Base-by-base conservation (phyloP, 92 coral and sea anemone species). In the Pocillopora grandis region DNA sequence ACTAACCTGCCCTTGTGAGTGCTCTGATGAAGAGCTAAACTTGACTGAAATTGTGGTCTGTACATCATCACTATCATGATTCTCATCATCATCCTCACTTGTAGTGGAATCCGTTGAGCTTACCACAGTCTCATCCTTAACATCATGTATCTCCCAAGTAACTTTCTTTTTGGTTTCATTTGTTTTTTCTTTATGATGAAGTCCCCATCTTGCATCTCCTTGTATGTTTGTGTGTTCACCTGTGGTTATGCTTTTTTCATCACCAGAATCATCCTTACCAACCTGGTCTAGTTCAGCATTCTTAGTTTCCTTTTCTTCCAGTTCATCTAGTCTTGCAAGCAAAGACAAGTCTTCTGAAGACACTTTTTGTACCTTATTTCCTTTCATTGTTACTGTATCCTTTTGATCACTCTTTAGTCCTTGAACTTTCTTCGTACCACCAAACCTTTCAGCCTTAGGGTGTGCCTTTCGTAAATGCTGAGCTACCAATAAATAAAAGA, bases 321-420 rank as follows among this genome's bases (percentile, higher is more conserved):
- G 89, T 75, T 88, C 93, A 60, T 96, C 98, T 72, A 96, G 90
- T 84, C 95, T 92, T 20, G 99, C 94, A 89, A 96, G 92, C 80
- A 96, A 85, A 66, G 84, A 87, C 18, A 85, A 77, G 12, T 92
- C 97, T 57, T 89, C 93, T 18, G 75, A 27, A n/a, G 92, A 85
- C 10, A 82, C 21, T 15, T 36, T 36, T 16, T 62, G 18, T 62
- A 23, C 57, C 17, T 64, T 16, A 12, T 56, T 63, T 16, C 35
- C 12, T 6, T 69, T 66, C 1, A 21, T 57, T 62, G 61, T 14
- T 5, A 19, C 0, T 27, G 14, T 36, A 19, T 65, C 71, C 36
- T 74, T 63, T 9, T 5, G 17, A 9, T 27, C 14, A 8, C 69
- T 58, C 31, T 82, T 85, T n/a, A 82, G 37, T 23, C 92, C 91